Percentiles rank a stretch among this genome's conserved stretches.
Evolutionary conservation across 2,888 invertebrate genomes (phyloP).

Genomic region (Agrochola macilenta): DNA sequence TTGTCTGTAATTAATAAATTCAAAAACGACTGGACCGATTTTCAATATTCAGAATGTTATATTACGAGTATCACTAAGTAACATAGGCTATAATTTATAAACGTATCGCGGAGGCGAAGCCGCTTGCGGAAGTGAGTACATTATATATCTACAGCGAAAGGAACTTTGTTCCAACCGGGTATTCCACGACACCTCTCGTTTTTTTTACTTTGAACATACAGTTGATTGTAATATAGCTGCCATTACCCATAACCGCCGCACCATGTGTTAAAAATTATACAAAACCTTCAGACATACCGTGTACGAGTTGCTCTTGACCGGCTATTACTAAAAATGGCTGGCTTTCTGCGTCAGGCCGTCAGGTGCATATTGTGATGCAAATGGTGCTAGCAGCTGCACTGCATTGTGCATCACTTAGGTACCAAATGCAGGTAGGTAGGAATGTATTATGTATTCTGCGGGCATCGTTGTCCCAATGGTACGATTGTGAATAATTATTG

Average conservation of each 20-base stretch:
- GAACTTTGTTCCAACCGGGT: background rate
- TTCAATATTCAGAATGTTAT: no score
- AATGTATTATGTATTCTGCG: constrained; percentile 46
- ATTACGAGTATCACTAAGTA: no score
- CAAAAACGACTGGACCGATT: no score
- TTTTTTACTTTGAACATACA: background rate
- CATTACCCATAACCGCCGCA: constrained; percentile 25
- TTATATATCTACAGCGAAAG: background rate
- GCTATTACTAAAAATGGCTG: constrained; percentile 38
- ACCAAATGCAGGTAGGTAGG: constrained; percentile 6
- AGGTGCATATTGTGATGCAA: constrained; percentile 64
- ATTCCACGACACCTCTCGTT: background rate
- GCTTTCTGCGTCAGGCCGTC: constrained; percentile 37
- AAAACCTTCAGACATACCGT: constrained; percentile 48
- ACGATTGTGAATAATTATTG: constrained; percentile 43
- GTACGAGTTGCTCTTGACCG: constrained; percentile 54
- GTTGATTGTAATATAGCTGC: background rate
- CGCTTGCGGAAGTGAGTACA: no score
- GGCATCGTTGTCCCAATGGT: constrained; percentile 24
- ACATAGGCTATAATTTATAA: no score
- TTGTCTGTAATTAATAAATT: no score
- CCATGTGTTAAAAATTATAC: constrained; percentile 34
- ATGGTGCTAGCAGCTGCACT: constrained; percentile 54
- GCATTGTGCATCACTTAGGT: constrained; percentile 44
- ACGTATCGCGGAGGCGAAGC: no score